phyloP scores from a whole-genome alignment of 2,888 invertebrate species.

The Pristionchus entomophagus region DNA sequence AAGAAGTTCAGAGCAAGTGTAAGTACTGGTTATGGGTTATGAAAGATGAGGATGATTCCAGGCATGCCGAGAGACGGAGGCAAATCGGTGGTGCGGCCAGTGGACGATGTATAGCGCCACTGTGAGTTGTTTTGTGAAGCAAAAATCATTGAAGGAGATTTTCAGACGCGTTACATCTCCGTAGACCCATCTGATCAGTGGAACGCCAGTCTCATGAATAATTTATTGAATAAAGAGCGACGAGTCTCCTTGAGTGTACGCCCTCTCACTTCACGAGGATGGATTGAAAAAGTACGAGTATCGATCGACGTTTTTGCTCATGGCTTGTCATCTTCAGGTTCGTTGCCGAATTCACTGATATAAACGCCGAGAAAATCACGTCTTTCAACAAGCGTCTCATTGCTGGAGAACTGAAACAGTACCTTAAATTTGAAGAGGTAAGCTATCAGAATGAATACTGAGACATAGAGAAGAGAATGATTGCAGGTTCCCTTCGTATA shows the following conservation, averaged over 20 bases:
- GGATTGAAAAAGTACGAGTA: neutral
- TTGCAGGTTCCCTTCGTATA: too few relatives aligned
- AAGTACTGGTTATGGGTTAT: too few relatives aligned
- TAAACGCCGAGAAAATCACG: neutral
- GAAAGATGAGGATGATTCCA: too few relatives aligned
- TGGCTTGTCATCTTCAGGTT: too few relatives aligned
- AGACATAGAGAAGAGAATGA: too few relatives aligned
- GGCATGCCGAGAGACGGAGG: conserved; percentile 51
- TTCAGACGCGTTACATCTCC: neutral
- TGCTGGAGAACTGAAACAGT: neutral
- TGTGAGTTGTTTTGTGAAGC: neutral
- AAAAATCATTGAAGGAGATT: neutral
- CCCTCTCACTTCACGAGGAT: neutral
- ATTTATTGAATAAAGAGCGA: neutral
- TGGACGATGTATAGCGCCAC: neutral
- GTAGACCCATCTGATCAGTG: neutral
- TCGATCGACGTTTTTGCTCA: too few relatives aligned
- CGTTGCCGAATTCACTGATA: neutral
- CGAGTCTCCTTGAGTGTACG: neutral
- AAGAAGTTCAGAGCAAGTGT: conserved; percentile 89
- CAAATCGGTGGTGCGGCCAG: neutral
- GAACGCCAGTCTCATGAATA: neutral
- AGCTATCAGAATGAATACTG: neutral
- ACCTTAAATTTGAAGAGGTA: neutral
- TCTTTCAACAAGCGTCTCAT: neutral